phyloP scores from a whole-genome alignment of 2,113 vertebrate genomes.

The Labrus mixtus region DNA sequence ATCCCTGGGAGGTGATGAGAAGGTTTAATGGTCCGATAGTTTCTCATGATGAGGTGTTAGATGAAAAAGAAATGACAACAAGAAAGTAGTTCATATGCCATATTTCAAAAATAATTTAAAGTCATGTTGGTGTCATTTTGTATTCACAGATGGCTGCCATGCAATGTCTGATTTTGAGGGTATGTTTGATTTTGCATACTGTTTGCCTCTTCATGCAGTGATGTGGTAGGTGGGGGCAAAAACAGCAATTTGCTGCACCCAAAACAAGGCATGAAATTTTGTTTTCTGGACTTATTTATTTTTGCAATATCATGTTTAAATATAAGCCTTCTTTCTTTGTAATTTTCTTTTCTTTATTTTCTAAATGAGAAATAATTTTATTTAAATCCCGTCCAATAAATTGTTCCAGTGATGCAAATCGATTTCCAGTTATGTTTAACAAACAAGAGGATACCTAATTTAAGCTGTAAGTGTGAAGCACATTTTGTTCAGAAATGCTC shows the following conservation, averaged over 20 bases:
- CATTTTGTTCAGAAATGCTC: background rate
- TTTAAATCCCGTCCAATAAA: slow-evolving; percentile 78
- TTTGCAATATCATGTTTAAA: slow-evolving; percentile 58
- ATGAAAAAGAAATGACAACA: background rate
- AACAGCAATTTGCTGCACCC: slow-evolving; percentile 27
- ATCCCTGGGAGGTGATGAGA: slow-evolving; percentile 5
- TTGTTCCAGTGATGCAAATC: slow-evolving; percentile 64
- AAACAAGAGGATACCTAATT: background rate
- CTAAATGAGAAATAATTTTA: slow-evolving; percentile 59
- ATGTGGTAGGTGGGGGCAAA: slow-evolving; percentile 10
- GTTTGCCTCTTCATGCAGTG: background rate
- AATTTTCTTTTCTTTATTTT: slow-evolving; percentile 56
- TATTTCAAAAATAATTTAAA: background rate
- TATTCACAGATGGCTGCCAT: background rate
- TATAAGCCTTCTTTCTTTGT: slow-evolving; percentile 47
- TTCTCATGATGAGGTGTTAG: background rate
- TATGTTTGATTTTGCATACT: slow-evolving; percentile 22
- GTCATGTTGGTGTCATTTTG: background rate
- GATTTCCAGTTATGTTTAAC: slow-evolving; percentile 49
- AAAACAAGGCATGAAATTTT: slow-evolving; percentile 46
- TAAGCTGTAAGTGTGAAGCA: no score
- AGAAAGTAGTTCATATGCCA: background rate
- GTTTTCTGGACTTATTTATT: slow-evolving; percentile 81
- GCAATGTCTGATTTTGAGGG: background rate
- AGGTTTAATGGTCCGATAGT: background rate